These are phyloP conservation scores for Accipiter cooperii DNA, from an alignment of 2,113 vertebrate species.

Conservation along the genomic window DNA sequence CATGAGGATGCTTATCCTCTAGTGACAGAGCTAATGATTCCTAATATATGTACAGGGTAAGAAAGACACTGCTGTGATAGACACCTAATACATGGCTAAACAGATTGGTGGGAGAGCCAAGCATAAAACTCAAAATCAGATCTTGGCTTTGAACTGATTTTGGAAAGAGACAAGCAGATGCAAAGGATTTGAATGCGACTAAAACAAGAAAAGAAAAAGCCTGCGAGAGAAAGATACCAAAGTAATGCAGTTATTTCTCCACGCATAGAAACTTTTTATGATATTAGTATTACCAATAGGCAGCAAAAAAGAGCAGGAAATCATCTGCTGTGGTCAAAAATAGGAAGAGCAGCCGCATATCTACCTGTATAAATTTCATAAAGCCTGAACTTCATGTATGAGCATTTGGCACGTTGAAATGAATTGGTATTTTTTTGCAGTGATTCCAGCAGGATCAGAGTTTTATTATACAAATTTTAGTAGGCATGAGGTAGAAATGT, in stretches of 20 bases:
- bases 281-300: background rate
- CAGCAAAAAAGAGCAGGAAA: background rate
- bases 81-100: conserved; percentile 50
- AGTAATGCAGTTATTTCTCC: background rate
- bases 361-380: background rate
- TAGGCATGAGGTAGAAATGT: background rate
- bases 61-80: conserved; percentile 12
- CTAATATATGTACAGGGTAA: background rate
- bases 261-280: background rate
- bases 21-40: conserved; percentile 33
- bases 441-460: background rate
- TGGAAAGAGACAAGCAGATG: background rate
- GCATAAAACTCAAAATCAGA: background rate
- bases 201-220: background rate
- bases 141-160: background rate
- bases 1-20: background rate
- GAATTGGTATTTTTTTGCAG: background rate
- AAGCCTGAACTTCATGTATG: background rate
- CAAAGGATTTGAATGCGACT: background rate
- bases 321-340: background rate
- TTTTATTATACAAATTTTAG: background rate
- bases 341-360: background rate
- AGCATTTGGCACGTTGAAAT: background rate
- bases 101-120: background rate
- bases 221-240: background rate